phyloP scores from a whole-genome alignment of 2,797 vertebrate genomes.

The Falco rusticolus region DNA sequence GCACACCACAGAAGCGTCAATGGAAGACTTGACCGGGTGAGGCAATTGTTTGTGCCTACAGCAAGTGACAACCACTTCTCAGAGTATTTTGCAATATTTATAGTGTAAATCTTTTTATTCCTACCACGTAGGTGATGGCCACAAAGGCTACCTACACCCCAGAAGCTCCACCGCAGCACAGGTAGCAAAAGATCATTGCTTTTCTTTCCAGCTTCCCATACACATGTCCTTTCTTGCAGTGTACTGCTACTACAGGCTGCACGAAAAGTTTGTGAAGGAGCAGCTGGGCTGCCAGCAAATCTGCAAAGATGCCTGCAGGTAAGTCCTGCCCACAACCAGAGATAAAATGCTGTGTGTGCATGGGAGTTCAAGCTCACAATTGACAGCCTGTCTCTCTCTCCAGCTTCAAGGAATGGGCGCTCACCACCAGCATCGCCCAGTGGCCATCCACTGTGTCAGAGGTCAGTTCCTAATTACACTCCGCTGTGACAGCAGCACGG shows the following conservation, averaged over 20 bases:
- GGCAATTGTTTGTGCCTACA: neutral
- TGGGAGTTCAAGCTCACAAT: neutral
- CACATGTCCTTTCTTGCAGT: constrained; percentile 54
- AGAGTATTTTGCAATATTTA: neutral
- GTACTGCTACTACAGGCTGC: constrained; percentile 82
- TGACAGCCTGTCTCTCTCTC: constrained; percentile 8
- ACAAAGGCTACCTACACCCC: neutral
- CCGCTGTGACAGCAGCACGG: neutral
- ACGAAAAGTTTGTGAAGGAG: constrained; percentile 78
- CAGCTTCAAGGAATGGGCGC: constrained; percentile 83
- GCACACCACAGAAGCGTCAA: neutral
- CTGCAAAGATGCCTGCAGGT: constrained; percentile 82
- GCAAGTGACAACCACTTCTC: neutral
- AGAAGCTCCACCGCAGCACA: neutral
- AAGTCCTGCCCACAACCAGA: neutral
- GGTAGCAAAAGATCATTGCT: neutral
- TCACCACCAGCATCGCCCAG: constrained; percentile 81
- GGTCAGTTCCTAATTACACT: constrained; percentile 52
- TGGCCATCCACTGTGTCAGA: constrained; percentile 80
- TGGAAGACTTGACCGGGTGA: neutral
- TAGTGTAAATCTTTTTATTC: neutral
- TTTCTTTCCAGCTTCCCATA: neutral
- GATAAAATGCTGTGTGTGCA: accelerated
- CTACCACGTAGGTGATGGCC: neutral
- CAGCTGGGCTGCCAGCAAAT: constrained; percentile 78